Conservation (phyloP, 2,888 invertebrate genomes). For the Brachypalpus laphriformis region DNA sequence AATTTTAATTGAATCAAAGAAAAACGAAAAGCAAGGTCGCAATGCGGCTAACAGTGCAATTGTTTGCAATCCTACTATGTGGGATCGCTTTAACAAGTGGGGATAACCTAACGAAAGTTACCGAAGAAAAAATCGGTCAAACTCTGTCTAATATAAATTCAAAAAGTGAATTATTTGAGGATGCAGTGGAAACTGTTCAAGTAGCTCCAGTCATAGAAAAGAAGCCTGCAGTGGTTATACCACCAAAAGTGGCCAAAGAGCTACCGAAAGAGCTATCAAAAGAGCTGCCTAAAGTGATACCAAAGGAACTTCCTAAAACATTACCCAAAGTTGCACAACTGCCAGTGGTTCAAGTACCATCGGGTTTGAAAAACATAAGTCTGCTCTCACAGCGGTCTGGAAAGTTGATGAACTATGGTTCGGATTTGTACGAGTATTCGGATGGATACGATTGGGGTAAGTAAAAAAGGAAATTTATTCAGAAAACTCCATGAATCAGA, state of each 20-base stretch:
- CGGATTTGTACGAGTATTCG: constrained; percentile 25
- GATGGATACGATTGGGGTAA: constrained; percentile 74
- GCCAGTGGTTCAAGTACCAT: background rate
- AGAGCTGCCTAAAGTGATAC: constrained; percentile 10
- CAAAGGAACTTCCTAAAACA: constrained; percentile 17
- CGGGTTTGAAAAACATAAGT: constrained; percentile 9
- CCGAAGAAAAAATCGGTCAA: constrained; percentile 59
- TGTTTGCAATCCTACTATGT: constrained; percentile 55
- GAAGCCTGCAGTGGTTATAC: background rate
- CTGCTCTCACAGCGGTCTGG: constrained; percentile 19
- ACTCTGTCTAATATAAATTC: constrained; percentile 46
- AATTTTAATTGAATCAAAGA: constrained; percentile 12
- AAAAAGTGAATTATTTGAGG: constrained; percentile 67
- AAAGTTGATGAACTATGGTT: constrained; percentile 33
- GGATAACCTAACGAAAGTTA: constrained; percentile 59
- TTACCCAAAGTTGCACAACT: background rate
- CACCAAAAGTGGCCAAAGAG: constrained; percentile 10
- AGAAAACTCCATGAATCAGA: background rate
- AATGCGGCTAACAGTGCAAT: constrained; percentile 61
- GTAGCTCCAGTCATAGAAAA: constrained; percentile 12
- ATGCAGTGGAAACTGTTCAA: constrained; percentile 27
- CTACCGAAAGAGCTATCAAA: constrained; percentile 19
- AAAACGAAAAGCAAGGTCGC: constrained; percentile 47
- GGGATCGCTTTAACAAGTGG: constrained; percentile 53
- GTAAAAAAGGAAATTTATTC: constrained; percentile 14